Conservation (phyloP, 2,113 vertebrate species). For the Theristicus caerulescens region DNA sequence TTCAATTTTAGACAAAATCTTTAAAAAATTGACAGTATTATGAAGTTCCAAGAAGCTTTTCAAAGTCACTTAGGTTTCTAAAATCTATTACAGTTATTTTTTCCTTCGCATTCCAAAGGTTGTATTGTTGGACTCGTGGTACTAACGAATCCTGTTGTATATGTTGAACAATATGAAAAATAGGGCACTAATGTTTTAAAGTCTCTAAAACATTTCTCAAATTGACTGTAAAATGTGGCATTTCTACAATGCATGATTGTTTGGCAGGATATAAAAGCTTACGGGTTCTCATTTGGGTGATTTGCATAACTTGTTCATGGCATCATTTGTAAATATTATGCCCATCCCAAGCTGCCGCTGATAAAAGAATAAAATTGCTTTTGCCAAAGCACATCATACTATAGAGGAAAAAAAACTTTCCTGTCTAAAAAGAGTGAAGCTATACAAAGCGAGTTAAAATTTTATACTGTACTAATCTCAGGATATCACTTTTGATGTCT, state of each 20-base stretch:
- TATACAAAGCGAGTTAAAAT: not conserved
- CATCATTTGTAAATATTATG: slow-evolving; percentile 65
- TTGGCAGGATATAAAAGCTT: slow-evolving; percentile 58
- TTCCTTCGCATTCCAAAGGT: not conserved
- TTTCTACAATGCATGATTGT: slow-evolving; percentile 3
- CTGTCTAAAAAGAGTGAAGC: not conserved
- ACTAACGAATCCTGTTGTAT: slow-evolving; percentile 1
- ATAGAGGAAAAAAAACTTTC: not conserved
- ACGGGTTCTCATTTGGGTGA: slow-evolving; percentile 57
- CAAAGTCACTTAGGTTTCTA: slow-evolving; percentile 46
- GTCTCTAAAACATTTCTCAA: slow-evolving; percentile 47
- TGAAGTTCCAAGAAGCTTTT: slow-evolving; percentile 48
- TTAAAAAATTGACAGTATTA: slow-evolving; percentile 38
- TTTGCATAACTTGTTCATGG: slow-evolving; percentile 63
- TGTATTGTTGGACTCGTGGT: not conserved
- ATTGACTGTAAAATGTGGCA: slow-evolving; percentile 62
- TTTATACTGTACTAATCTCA: slow-evolving; percentile 15
- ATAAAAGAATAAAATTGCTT: slow-evolving; percentile 42
- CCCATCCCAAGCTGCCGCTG: slow-evolving; percentile 36
- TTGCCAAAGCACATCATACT: slow-evolving; percentile 8
- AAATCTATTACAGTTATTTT: slow-evolving; percentile 17
- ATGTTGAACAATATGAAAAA: slow-evolving; percentile 42
- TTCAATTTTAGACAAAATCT: slow-evolving; percentile 65
- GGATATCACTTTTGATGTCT: slow-evolving; percentile 19
- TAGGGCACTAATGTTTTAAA: slow-evolving; percentile 51